phyloP scores from a whole-genome alignment of 2,888 invertebrate species.

The Athalia rosae region DNA sequence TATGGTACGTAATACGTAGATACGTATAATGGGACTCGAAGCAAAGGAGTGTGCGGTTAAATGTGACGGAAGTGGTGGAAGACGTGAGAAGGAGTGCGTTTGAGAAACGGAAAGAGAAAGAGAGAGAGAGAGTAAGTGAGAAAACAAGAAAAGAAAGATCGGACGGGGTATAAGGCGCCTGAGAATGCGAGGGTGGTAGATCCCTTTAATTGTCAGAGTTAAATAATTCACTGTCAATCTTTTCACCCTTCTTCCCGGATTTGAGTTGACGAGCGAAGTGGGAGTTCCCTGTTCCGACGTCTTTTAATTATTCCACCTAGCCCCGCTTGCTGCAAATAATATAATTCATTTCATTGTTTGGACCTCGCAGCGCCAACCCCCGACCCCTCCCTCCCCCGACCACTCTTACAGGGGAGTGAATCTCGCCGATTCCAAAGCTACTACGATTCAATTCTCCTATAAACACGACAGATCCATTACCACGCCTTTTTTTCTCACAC shows the following conservation, averaged over 20 bases:
- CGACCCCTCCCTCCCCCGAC: too few relatives aligned
- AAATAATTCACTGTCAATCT: conserved; percentile 72
- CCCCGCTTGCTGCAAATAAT: conserved; percentile 64
- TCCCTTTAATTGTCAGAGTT: conserved; percentile 67
- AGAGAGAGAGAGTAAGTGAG: conserved; percentile 6
- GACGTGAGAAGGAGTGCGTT: conserved; percentile 33
- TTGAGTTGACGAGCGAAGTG: conserved; percentile 49
- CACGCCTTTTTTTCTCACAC: conserved; percentile 21
- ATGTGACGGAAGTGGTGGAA: conserved; percentile 21
- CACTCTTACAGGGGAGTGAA: not conserved
- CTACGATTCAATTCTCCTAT: conserved; percentile 46
- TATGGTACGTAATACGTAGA: too few relatives aligned
- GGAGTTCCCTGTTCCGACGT: conserved; percentile 51
- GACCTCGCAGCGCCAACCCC: conserved; percentile 52
- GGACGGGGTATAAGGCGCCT: not conserved
- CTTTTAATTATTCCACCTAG: conserved; percentile 67
- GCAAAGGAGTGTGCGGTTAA: not conserved
- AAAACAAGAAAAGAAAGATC: not conserved
- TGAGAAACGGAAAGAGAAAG: conserved; percentile 32
- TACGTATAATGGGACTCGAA: too few relatives aligned
- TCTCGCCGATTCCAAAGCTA: conserved; percentile 22
- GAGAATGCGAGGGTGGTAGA: conserved; percentile 40
- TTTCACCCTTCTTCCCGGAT: conserved; percentile 64
- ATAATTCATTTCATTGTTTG: conserved; percentile 69
- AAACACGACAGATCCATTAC: conserved; percentile 45